These are phyloP conservation scores for Hyles euphorbiae DNA, from an alignment of 1,140 invertebrate genomes.

Conservation along the genomic window DNA sequence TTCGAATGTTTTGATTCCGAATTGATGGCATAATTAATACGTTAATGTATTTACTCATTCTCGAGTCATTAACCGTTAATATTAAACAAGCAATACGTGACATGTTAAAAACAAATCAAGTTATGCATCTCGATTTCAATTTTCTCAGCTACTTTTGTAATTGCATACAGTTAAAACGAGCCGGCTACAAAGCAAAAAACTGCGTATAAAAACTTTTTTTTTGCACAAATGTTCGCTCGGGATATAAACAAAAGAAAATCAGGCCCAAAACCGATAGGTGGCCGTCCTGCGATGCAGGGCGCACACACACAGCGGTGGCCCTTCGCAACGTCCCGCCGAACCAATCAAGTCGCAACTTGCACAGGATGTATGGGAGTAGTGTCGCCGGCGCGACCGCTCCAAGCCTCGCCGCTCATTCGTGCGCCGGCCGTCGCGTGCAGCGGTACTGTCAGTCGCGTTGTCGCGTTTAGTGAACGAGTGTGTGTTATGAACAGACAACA, in stretches of 20 bases:
- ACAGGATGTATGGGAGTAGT: slow-evolving; percentile 38
- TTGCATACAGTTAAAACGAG: slow-evolving; percentile 1
- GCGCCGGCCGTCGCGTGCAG: slow-evolving; percentile 40
- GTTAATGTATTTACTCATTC: too few species aligned
- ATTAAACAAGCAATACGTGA: too few species aligned
- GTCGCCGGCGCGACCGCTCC: slow-evolving; percentile 23
- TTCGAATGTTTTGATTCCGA: too few species aligned
- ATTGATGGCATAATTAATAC: too few species aligned
- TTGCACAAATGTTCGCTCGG: not conserved
- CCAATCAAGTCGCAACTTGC: slow-evolving; percentile 54
- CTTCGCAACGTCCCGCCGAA: slow-evolving; percentile 17
- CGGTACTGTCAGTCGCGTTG: slow-evolving; percentile 41
- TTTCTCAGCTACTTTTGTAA: too few species aligned
- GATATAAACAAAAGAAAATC: slow-evolving; percentile 57
- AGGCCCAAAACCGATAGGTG: slow-evolving; percentile 36
- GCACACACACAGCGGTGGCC: slow-evolving; percentile 27
- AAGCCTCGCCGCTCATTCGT: slow-evolving; percentile 40
- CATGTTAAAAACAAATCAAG: too few species aligned
- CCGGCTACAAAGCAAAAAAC: not conserved
- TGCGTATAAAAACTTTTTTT: too few species aligned
- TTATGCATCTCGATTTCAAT: too few species aligned
- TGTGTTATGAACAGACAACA: slow-evolving; percentile 73
- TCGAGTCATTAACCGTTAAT: too few species aligned
- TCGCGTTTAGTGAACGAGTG: slow-evolving; percentile 56
- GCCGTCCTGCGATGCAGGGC: slow-evolving; percentile 18